Conservation (phyloP, 1,140 invertebrate genomes). For the Cecropterus lyciades region DNA sequence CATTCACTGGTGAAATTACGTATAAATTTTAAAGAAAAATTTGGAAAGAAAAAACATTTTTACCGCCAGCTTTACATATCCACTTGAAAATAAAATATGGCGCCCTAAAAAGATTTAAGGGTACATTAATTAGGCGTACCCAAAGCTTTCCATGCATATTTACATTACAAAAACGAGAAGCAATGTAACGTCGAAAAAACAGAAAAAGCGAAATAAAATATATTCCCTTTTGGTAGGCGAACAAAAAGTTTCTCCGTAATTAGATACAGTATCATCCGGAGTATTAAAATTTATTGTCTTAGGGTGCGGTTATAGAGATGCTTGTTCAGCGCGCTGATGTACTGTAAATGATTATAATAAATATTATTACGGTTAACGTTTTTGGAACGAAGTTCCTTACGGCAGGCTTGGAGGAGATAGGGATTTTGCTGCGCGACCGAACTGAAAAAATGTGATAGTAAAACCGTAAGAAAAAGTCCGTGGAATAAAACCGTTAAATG, state of each 20-base stretch:
- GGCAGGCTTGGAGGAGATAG: too few species aligned
- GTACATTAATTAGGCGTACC: conserved; percentile 28
- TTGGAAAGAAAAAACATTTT: conserved; percentile 4
- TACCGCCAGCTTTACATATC: conserved; percentile 18
- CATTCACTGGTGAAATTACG: too few species aligned
- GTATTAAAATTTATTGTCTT: conserved; percentile 30
- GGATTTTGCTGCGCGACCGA: too few species aligned
- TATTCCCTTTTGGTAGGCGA: conserved; percentile 27
- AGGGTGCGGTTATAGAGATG: conserved; percentile 17
- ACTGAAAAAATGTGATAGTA: too few species aligned
- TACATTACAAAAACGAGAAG: conserved; percentile 26
- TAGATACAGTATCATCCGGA: conserved; percentile 32
- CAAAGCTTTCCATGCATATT: conserved; percentile 23
- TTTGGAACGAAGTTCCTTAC: too few species aligned
- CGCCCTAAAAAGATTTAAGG: conserved; percentile 27
- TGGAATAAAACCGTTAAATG: too few species aligned
- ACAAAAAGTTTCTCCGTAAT: conserved; percentile 32
- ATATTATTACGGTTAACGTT: too few species aligned
- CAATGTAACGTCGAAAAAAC: conserved; percentile 26
- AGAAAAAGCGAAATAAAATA: conserved; percentile 28
- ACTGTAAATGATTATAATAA: too few species aligned
- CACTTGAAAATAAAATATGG: conserved; percentile 27
- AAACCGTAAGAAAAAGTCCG: too few species aligned
- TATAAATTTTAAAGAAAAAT: not conserved
- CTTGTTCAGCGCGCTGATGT: too few species aligned